Conservation (phyloP, 2,888 invertebrate species). For the Ephialtes manifestator region DNA sequence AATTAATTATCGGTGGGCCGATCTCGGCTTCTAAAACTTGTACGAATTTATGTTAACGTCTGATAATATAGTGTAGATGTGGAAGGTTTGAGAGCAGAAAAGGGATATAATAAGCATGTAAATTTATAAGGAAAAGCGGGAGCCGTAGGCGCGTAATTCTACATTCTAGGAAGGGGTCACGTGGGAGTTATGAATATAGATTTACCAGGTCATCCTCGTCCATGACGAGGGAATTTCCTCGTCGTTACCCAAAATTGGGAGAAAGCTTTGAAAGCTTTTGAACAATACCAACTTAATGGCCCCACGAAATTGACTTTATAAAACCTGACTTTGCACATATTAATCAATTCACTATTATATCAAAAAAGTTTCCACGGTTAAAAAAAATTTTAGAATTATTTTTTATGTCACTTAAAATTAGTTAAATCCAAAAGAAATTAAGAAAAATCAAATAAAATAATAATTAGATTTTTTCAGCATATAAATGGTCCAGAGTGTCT, state of each 20-base stretch:
- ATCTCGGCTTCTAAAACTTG: not conserved
- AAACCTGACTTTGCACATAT: not conserved
- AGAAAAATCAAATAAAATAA: no score
- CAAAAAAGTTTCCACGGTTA: not conserved
- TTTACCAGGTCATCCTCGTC: conserved; percentile 60
- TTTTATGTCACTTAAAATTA: not conserved
- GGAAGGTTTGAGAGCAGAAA: not conserved
- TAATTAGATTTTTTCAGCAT: no score
- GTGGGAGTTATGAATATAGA: conserved; percentile 76
- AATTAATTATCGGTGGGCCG: not conserved
- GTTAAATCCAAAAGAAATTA: no score
- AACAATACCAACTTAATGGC: not conserved
- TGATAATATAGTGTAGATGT: not conserved
- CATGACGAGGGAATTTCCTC: conserved; percentile 27
- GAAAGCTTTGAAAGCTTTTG: not conserved
- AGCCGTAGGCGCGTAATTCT: conserved; percentile 46
- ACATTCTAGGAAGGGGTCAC: conserved; percentile 67
- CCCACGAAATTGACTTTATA: not conserved
- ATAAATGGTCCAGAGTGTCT: no score
- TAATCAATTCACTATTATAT: not conserved
- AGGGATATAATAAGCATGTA: conserved; percentile 42
- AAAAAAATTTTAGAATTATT: not conserved
- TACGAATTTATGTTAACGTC: not conserved
- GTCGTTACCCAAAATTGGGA: not conserved
- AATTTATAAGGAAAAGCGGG: conserved; percentile 70